Evolutionary conservation across 30 jellyfish, hydroid and myxozoan genomes (phyloP).

Genomic region (Pelagia noctiluca): DNA sequence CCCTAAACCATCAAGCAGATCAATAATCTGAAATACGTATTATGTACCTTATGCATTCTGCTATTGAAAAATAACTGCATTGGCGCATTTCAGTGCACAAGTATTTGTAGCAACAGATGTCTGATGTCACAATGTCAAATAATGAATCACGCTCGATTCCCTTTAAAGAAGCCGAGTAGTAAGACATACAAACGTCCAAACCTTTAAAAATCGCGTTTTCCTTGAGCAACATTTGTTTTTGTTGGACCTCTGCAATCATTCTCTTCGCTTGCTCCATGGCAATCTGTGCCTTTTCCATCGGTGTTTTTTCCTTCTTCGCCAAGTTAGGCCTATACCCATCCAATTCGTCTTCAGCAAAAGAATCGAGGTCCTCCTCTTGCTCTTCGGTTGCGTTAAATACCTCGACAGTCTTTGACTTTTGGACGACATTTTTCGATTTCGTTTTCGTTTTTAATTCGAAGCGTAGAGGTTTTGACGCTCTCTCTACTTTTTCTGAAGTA

Average conservation of each 20-base stretch:
- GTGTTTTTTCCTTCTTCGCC: slow-evolving; percentile 15
- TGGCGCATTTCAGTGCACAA: neutral
- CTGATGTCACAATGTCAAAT: neutral
- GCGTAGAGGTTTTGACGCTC: slow-evolving; percentile 59
- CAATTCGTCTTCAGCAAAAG: slow-evolving; percentile 1
- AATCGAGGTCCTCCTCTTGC: slow-evolving; percentile 40
- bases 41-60: neutral
- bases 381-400: slow-evolving; percentile 11
- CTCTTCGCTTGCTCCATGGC: slow-evolving; percentile 65
- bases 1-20: too few relatives aligned
- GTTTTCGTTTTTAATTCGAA: slow-evolving; percentile 55
- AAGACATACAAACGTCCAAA: too few relatives aligned
- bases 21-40: too few relatives aligned
- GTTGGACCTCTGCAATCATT: slow-evolving; percentile 58
- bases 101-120: neutral
- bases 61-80: neutral
- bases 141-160: neutral
- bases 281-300: slow-evolving; percentile 52
- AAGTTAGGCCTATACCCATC: slow-evolving; percentile 76
- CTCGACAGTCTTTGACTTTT: slow-evolving; percentile 21
- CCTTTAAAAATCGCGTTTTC: too few relatives aligned
- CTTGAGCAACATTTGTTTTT: slow-evolving; percentile 28
- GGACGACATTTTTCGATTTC: neutral
- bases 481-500: slow-evolving; percentile 22
- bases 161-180: too few relatives aligned